Evolutionary conservation across 2,888 invertebrate species (phyloP), one percentile per base, ranked within the genome.

Genomic region (Tetragnatha montana): DNA sequence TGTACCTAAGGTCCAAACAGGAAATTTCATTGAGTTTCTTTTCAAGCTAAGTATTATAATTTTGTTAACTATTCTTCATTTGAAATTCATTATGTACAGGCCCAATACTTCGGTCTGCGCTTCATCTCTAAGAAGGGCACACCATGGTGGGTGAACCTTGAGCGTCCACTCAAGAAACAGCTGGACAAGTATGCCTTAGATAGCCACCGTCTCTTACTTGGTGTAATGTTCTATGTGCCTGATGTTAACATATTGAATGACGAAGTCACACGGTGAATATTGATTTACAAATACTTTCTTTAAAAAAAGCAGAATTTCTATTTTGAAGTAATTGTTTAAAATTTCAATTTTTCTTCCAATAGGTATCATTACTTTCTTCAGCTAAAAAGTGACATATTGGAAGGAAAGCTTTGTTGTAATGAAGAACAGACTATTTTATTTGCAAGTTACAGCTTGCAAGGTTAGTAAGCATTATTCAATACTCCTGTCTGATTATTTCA

Each of bases 311-410:
- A 60, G 60, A 60, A 60, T 3, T 60, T 8, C 6, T 4, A 60
- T 4, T 60, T 60, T 12, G 17, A 12, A 60, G 12, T 60, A 0
- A 60, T 14, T 14, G 14, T 60, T 60, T 60, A 60, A 60, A 60
- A 60, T n/a, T n/a, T 49, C 10, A 60, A 51, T 17, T 17, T 22
- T 35, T 76, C 10, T 84, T 71, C 49, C 7, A 73, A 14, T 92
- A 95, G 96, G 92, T 98, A 98, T 93, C 98, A 99, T 93, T 99
- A 98, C 94, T 99, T 98, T 94, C 95, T 98, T 81, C 98, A 99
- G 94, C 94, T 99, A 85, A 99, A 99, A 94, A 97, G 96, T 93
- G 98, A 99, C 94, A 96, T 99, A 88, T 96, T 98, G 84, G 98
- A 99, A 93, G 98, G 98, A 4, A 95, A 97, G 92, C 96, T 98